Base-by-base conservation (phyloP, 2,888 invertebrate genomes). In the Parelbella ahira region DNA sequence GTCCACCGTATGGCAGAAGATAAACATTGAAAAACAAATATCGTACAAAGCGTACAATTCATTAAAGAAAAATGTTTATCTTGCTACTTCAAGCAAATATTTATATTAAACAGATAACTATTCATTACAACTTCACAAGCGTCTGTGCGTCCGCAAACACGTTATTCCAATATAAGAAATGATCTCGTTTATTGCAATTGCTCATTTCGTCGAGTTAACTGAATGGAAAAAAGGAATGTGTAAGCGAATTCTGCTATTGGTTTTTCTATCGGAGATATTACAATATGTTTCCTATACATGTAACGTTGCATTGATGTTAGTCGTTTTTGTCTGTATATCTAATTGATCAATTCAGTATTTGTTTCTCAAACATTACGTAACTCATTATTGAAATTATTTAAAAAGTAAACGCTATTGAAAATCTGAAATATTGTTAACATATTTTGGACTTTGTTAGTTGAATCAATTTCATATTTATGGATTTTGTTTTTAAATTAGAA, bases 81-180 rank as follows among this genome's bases (percentile, higher is more conserved):
- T 11, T 10, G 11, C 11, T 25, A 6, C 12, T 6, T 7, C 6
- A 15, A 12, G 12, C 9, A 1, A 28, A 13, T 13, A 28, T 13
- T 28, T 28, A 28, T 28, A 15, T 28, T 13, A 29, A 18, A 29
- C 18, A 8, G 28, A 2, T 15, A 8, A 7, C 13, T 13, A 28
- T 13, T 28, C 13, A 28, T 28, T 15, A 28, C 9, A n/a, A 2
- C 13, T 28, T 28, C 9, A 28, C 13, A 28, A 15, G 28, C 28
- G 15, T 15, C 28, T 6, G 28, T 28, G 28, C 13, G 9, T 13
- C 8, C 9, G 8, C 6, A 15, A 28, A 28, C 28, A 9, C 8
- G 28, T 28, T n/a, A n/a, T 28, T 28, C 9, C 28, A 28, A 15
- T 28, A 15, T 15, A 15, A 28, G 28, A 28, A 28, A 28, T 28